Evolutionary conservation across 2,113 vertebrate genomes (phyloP).

Genomic region (Argyrosomus japonicus): DNA sequence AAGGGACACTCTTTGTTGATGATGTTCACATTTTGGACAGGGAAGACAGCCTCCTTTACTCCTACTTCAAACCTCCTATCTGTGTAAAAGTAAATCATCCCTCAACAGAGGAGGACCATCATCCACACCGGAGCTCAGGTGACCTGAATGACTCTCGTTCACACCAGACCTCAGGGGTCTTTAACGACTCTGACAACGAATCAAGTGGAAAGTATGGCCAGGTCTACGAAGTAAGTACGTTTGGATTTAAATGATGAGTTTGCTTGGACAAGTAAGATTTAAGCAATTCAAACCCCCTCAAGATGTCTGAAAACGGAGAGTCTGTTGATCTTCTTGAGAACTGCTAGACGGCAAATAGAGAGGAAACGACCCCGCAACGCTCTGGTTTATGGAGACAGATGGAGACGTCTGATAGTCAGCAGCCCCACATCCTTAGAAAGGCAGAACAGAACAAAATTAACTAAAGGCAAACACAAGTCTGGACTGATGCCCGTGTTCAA

Average conservation of each 20-base stretch:
- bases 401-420: constrained; percentile 39
- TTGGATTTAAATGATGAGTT: background rate
- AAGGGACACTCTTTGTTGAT: background rate
- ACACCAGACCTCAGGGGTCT: too few species aligned
- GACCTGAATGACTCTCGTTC: too few species aligned
- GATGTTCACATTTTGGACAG: background rate
- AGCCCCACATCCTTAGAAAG: constrained; percentile 14
- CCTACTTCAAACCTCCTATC: too few species aligned
- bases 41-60: too few species aligned
- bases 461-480: constrained; percentile 3
- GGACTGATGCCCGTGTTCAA: constrained; percentile 2
- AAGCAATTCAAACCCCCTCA: background rate
- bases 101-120: too few species aligned
- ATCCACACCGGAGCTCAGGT: too few species aligned
- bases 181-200: too few species aligned
- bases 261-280: background rate
- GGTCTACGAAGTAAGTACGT: too few species aligned
- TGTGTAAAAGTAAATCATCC: too few species aligned
- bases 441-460: constrained; percentile 3
- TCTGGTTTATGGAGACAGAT: constrained; percentile 48
- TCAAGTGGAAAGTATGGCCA: too few species aligned
- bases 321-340: constrained; percentile 14
- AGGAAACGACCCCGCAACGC: constrained; percentile 15
- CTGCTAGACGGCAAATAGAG: background rate
- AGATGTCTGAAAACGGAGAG: constrained; percentile 5